These are phyloP conservation scores for Vulpes vulpes DNA, from an alignment of 2,113 vertebrate genomes.

Conservation along the genomic window DNA sequence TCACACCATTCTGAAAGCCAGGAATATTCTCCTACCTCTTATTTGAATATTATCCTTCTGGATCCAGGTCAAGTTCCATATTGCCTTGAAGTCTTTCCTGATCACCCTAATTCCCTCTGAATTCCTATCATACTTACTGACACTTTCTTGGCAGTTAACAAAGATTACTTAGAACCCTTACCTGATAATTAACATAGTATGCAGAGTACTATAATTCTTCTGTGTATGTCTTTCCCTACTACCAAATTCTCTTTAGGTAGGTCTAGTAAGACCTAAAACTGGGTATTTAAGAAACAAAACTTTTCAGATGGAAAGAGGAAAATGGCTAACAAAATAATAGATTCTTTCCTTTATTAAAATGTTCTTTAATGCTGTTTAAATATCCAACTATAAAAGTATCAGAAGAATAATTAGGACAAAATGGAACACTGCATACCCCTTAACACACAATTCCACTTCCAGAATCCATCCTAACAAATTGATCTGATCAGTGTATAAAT, in stretches of 20 bases:
- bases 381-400: constrained; percentile 33
- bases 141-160: constrained; percentile 54
- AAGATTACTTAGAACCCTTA: constrained; percentile 53
- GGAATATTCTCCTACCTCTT: constrained; percentile 31
- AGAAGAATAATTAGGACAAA: not conserved
- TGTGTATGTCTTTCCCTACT: not conserved
- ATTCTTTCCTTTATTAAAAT: constrained; percentile 40
- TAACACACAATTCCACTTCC: constrained; percentile 22
- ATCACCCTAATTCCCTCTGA: constrained; percentile 7
- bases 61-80: constrained; percentile 39
- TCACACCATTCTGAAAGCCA: constrained; percentile 33
- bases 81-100: constrained; percentile 12
- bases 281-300: constrained; percentile 35
- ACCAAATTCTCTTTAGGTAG: not conserved
- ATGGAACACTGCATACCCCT: not conserved
- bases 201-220: constrained; percentile 2
- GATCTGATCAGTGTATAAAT: constrained; percentile 35
- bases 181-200: constrained; percentile 9
- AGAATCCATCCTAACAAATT: not conserved
- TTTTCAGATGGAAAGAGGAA: not conserved
- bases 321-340: constrained; percentile 13
- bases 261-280: constrained; percentile 5
- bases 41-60: constrained; percentile 14
- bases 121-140: constrained; percentile 23
- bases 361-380: not conserved